Conservation (phyloP, 2,888 invertebrate species). For the Rhagium mordax region DNA sequence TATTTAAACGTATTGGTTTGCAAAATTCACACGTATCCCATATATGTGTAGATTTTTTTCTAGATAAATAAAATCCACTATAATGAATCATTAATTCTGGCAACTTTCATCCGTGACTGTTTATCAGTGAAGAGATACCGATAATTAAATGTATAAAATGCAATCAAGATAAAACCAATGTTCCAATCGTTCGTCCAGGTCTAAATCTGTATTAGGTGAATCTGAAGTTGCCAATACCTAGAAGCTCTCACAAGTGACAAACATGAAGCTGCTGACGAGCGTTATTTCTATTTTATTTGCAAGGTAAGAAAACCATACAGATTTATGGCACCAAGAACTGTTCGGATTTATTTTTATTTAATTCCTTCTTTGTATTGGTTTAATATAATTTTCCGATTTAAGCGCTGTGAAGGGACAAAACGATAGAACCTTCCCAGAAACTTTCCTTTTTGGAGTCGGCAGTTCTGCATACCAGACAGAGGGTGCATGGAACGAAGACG, state of each 20-base stretch:
- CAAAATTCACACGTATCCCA: neutral
- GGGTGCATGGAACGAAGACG: conserved; percentile 59
- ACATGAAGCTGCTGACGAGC: neutral
- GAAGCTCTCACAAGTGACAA: neutral
- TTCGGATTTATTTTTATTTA: too few species aligned
- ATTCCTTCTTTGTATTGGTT: too few species aligned
- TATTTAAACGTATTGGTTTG: too few species aligned
- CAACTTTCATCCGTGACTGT: neutral
- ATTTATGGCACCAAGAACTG: too few species aligned
- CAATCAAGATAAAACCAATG: too few species aligned
- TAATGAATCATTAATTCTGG: neutral
- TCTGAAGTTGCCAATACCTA: neutral
- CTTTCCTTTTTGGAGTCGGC: conserved; percentile 40
- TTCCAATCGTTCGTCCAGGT: neutral
- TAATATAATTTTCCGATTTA: neutral
- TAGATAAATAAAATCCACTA: too few species aligned
- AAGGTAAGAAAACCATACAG: neutral
- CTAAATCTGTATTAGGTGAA: neutral
- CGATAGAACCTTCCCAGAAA: conserved; percentile 31
- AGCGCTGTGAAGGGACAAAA: neutral
- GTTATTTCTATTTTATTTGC: neutral
- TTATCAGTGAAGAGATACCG: neutral
- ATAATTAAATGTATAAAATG: too few species aligned
- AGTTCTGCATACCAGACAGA: conserved; percentile 46
- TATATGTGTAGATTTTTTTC: neutral